phyloP scores from a whole-genome alignment of 2,797 vertebrate genomes.

The Scleropages formosus region DNA sequence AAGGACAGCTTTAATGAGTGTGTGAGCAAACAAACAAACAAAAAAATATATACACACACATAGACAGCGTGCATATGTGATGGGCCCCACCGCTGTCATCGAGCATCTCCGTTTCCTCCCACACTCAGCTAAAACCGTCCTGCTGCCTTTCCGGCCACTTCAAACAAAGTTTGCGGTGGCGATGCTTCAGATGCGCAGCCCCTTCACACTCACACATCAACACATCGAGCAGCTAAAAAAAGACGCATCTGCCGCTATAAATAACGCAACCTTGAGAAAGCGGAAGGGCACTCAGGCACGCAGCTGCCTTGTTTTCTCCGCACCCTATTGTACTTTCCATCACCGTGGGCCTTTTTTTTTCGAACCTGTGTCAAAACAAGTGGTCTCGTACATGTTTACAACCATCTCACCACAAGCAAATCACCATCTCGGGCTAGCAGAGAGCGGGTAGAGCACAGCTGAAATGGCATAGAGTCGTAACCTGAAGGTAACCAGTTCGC shows the following conservation, averaged over 20 bases:
- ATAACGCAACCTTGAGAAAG: constrained; percentile 17
- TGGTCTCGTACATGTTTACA: no score
- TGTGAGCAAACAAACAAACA: constrained; percentile 7
- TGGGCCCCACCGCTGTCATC: constrained; percentile 7
- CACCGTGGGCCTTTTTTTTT: not conserved
- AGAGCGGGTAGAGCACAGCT: no score
- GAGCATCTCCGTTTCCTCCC: constrained; percentile 16
- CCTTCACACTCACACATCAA: constrained; percentile 59
- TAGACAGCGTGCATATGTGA: not conserved
- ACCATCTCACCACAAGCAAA: no score
- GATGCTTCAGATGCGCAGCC: constrained; percentile 66
- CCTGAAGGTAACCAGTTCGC: no score
- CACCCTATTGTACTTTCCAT: constrained; percentile 16
- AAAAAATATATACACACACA: not conserved
- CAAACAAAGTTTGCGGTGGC: constrained; percentile 65
- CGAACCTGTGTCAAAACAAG: not conserved
- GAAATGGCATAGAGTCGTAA: no score
- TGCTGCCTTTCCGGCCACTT: constrained; percentile 55
- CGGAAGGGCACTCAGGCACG: constrained; percentile 13
- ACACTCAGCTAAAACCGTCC: constrained; percentile 25
- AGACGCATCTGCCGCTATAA: constrained; percentile 12
- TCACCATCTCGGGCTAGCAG: no score
- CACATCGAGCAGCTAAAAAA: constrained; percentile 16
- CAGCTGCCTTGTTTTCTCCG: not conserved
- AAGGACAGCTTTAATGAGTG: not conserved